Conservation (phyloP, 2,113 vertebrate genomes). For the Tyrannus savana region DNA sequence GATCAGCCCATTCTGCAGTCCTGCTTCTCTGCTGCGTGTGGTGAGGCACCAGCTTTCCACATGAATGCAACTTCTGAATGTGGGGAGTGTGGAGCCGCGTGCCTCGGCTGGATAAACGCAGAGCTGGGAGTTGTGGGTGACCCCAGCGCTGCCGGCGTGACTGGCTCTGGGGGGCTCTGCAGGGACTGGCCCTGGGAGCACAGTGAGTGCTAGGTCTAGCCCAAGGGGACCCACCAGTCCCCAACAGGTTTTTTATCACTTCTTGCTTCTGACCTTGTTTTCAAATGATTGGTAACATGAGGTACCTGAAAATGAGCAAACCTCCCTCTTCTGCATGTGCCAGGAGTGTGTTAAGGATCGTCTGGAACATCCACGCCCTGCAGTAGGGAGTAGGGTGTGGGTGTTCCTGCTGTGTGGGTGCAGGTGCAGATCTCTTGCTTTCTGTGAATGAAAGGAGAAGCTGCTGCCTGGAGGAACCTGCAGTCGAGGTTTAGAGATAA, state of each 20-base stretch:
- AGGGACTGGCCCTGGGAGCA: not conserved
- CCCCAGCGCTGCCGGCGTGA: accelerated
- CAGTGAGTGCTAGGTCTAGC: accelerated
- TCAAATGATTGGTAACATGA: not conserved
- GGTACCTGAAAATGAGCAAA: not conserved
- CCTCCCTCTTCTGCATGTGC: not conserved
- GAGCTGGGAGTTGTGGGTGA: not conserved
- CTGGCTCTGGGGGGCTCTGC: accelerated
- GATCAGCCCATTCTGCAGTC: not conserved
- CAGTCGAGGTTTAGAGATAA: not conserved
- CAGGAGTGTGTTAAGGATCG: not conserved
- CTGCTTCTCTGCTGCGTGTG: not conserved
- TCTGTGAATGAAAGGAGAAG: not conserved
- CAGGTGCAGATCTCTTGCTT: not conserved
- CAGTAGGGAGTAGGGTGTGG: not conserved
- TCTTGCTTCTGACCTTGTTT: not conserved
- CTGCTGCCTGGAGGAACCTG: not conserved
- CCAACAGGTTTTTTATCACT: not conserved
- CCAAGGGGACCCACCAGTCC: accelerated
- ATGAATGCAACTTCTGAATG: not conserved
- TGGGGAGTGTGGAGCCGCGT: not conserved
- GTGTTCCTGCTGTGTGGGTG: not conserved
- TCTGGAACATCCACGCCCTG: accelerated
- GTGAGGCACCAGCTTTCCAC: slow-evolving; percentile 1
- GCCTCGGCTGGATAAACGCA: not conserved